Base-by-base conservation (phyloP, 37 sponge, comb jelly and placozoan species). In the Beroe ovata region DNA sequence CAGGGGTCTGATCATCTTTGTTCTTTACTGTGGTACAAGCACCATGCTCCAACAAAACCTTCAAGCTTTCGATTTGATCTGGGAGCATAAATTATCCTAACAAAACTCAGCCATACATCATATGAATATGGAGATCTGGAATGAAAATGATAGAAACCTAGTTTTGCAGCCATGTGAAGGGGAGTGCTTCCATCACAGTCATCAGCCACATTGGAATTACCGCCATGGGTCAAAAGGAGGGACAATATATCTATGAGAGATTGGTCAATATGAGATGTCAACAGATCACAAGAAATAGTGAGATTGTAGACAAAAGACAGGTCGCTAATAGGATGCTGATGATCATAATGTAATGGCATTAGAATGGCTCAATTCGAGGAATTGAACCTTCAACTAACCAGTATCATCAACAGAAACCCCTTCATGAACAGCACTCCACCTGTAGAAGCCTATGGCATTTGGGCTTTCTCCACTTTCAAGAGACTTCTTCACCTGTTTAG, bases 111-210 rank as follows among this genome's bases (percentile, higher is more conserved):
- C n/a, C n/a, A n/a, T n/a, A n/a, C n/a, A n/a, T n/a, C n/a, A n/a
- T n/a, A n/a, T n/a, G n/a, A n/a, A n/a, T n/a, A n/a, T n/a, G n/a
- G n/a, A n/a, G n/a, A 58, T 58, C 16, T 58, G 16, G 11, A 58
- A 58, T 58, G 59, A 18, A 58, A 58, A 19, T 19, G 16, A 58
- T 19, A 58, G 4, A 38, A 35, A 71, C 71, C 71, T 4, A 36
- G 8, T 71, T 71, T 34, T 28, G 71, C 71, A 30, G 71, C 71
- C 71, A 71, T 71, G 29, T 71, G 71, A 20, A 71, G 19, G 6
- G 71, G 71, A 2, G 71, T 71, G 36, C 38, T 71, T 33, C 71
- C 71, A 21, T 71, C 34, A 34, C 71, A 71, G 35, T 36, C 20
- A 30, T 71, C 71, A 6, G 71, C 29, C 21, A 36, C 34, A 38